phyloP scores from a whole-genome alignment of 2,797 vertebrate genomes.

The Ceryle rudis region DNA sequence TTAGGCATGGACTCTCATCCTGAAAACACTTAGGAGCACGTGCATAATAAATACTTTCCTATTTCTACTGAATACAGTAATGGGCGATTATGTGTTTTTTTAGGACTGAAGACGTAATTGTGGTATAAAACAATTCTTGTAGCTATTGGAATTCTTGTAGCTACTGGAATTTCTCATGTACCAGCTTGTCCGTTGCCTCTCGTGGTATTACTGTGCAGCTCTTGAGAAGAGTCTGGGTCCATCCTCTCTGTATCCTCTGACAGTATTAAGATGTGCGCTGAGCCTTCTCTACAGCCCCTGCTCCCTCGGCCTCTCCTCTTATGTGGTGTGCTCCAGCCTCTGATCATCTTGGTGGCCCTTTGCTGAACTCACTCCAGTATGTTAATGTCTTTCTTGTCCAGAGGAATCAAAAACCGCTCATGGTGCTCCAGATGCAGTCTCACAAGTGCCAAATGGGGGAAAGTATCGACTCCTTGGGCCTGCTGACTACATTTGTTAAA shows the following conservation, averaged over 20 bases:
- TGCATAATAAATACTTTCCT: conserved; percentile 43
- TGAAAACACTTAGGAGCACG: conserved; percentile 38
- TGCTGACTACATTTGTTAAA: background rate
- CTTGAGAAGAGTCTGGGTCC: background rate
- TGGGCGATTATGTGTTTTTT: conserved; percentile 2
- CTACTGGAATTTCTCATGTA: background rate
- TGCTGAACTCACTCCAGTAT: background rate
- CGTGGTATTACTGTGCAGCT: background rate
- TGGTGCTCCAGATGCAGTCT: background rate
- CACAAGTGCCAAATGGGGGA: background rate
- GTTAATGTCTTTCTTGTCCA: background rate
- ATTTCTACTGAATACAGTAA: conserved; percentile 21
- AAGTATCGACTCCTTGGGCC: background rate
- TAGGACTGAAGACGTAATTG: conserved; percentile 1
- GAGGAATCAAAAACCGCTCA: background rate
- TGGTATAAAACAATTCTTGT: background rate
- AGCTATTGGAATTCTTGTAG: background rate
- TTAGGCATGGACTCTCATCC: conserved; percentile 29
- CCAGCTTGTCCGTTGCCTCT: background rate
- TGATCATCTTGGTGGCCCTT: background rate
- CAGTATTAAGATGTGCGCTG: background rate
- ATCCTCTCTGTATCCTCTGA: background rate
- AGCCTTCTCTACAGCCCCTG: background rate
- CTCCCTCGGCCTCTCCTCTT: background rate
- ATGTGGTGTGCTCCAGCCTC: background rate